These are phyloP conservation scores for Pseudopipra pipra DNA, from an alignment of 2,113 vertebrate species.

Conservation along the genomic window DNA sequence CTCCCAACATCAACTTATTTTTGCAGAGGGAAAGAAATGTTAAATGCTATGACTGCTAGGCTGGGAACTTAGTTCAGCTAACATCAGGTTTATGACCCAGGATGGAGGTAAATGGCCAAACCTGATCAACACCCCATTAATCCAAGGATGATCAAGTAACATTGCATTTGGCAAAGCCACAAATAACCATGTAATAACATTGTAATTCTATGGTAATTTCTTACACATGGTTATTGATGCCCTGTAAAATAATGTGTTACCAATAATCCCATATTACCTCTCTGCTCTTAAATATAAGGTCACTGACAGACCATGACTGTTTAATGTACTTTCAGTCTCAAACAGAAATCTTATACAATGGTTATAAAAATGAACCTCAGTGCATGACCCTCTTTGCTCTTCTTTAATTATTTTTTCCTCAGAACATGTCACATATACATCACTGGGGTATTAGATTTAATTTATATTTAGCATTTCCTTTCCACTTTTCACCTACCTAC, in stretches of 20 bases:
- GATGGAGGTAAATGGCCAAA: slow-evolving; percentile 56
- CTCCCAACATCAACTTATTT: background rate
- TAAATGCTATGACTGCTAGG: background rate
- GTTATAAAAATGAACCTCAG: slow-evolving; percentile 7
- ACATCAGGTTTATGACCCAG: slow-evolving; percentile 43
- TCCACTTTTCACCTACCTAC: background rate
- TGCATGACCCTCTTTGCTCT: background rate
- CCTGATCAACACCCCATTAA: slow-evolving; percentile 64
- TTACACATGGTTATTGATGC: slow-evolving; percentile 66
- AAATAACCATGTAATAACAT: slow-evolving; percentile 61
- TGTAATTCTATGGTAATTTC: slow-evolving; percentile 66
- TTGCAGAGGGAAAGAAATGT: background rate
- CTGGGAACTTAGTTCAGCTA: slow-evolving; percentile 26
- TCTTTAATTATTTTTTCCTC: background rate
- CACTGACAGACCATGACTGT: slow-evolving; percentile 58
- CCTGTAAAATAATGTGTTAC: slow-evolving; percentile 61
- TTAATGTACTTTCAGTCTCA: slow-evolving; percentile 47
- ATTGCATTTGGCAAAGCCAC: slow-evolving; percentile 62
- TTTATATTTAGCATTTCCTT: background rate
- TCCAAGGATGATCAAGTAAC: slow-evolving; percentile 65
- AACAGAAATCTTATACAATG: slow-evolving; percentile 43
- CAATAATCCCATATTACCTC: slow-evolving; percentile 58
- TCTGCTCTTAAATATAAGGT: slow-evolving; percentile 68
- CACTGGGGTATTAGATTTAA: background rate
- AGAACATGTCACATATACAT: background rate